Evolutionary conservation across 2,113 vertebrate species (phyloP), one percentile per base, ranked within the genome.

Genomic region (Uropsilus gracilis): DNA sequence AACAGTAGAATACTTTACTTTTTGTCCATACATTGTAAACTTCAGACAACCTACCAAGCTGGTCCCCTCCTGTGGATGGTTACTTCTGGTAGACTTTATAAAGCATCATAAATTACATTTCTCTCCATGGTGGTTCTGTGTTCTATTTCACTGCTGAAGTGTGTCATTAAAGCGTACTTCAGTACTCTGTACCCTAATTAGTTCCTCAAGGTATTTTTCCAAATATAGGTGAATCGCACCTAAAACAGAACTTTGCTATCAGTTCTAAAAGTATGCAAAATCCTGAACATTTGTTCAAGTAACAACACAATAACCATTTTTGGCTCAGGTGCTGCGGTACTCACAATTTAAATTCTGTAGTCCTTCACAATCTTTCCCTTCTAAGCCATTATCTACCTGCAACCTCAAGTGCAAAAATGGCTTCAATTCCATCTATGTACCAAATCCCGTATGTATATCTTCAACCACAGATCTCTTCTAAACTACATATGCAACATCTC

Each of bases 391-490:
- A 22, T n/a, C n/a, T 71, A 3, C 66, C 22, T 28, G 39, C n/a
- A 34, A 63, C 22, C 39, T 39, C 48, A 7, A 2, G 2, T 9
- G 12, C 5, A 18, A 34, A 28, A 0, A 1, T 10, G 48, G 20
- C 39, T 68, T 59, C 55, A 39, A 8, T 30, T 20, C 11, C 10
- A 24, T 63, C 66, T 44, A 12, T 59, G 78, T 77, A 32, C 13
- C 44, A 61, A 46, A 63, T 12, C 71, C 14, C 34, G 18, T 5
- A 30, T 9, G 32, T 13, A 11, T 7, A 7, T 53, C 11, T 80
- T 42, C 32, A 32, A 26, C 34, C 4, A 30, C 30, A 82, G 50
- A 57, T 8, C 20, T 80, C 48, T 37, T 59, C 7, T 7, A 28
- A 75, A 11, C 8, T 32, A 3, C 64, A 18, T 14, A n/a, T 24